Evolutionary conservation across 1,140 invertebrate genomes (phyloP), one percentile per base, ranked within the genome.

Genomic region (Samia ricini): DNA sequence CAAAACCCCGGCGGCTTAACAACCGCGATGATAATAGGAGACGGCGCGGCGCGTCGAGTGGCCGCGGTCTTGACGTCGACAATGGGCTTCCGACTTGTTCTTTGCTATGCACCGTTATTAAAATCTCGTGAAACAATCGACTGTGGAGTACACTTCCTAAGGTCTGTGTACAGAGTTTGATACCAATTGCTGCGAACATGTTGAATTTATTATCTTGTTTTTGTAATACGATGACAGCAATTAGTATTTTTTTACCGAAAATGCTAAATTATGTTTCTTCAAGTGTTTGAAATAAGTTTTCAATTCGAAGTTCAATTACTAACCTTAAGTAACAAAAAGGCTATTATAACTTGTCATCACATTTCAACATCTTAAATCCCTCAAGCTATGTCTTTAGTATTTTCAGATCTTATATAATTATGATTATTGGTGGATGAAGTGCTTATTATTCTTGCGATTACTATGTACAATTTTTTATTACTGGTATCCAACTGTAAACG

Each of bases 41-140:
- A 59, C 50, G 54, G 56, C 51, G 49, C 55, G 49, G 60, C 57
- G 49, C 50, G 63, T 68, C 76, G 69, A 77, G 74, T 76, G 76
- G 69, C 71, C 63, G 63, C 71, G 76, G 77, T 83, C 86, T 85
- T 85, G 75, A 83, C 81, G 81, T 83, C 79, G 77, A 88, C 88
- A 88, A 90, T 86, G 79, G 74, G 71, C 71, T 75, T 76, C 76
- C 78, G 83, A 86, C 82, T 82, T 77, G 79, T 79, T 87, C 84
- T 88, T 88, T 88, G 84, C 84, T 82, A 82, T 88, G 88, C 85
- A 87, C 79, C 85, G 88, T 88, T 90, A 90, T 90, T 90, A 90
- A 90, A 90, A 88, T 90, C 88, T 90, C 85, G 79, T 90, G 84
- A 83, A 90, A 90, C 88, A 90, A 90, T 90, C 83, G 84, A 90